phyloP scores from a whole-genome alignment of 2,113 vertebrate genomes.

The Ammodytes dubius region DNA sequence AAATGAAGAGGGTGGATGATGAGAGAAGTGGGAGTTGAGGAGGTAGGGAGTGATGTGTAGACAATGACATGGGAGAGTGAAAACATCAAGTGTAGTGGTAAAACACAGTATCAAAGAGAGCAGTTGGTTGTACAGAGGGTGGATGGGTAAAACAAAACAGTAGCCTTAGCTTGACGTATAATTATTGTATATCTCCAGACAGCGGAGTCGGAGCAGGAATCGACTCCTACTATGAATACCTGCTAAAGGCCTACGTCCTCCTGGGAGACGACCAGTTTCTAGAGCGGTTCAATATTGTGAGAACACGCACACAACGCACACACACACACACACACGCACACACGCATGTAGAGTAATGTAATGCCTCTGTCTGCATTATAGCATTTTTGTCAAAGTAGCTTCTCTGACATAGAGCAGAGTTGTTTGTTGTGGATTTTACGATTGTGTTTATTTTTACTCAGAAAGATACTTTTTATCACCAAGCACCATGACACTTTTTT shows the following conservation, averaged over 20 bases:
- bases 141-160: neutral
- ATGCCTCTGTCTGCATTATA: conserved; percentile 36
- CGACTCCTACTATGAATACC: conserved; percentile 98
- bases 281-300: conserved; percentile 98
- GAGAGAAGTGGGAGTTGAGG: neutral
- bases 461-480: neutral
- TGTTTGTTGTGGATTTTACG: conserved; percentile 6
- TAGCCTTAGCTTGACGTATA: neutral
- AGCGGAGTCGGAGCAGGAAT: conserved; percentile 98
- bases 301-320: conserved; percentile 46
- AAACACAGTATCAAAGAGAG: too few relatives aligned
- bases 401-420: neutral
- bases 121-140: neutral
- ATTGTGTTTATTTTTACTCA: conserved; percentile 6
- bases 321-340: conserved; percentile 7
- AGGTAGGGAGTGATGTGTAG: neutral
- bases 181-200: conserved; percentile 81
- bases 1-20: neutral
- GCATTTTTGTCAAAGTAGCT: conserved; percentile 20
- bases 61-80: neutral
- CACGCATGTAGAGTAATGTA: conserved; percentile 16
- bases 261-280: conserved; percentile 96
- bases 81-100: neutral
- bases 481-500: neutral
- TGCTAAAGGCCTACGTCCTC: conserved; percentile 97